These are phyloP conservation scores for Ptilonorhynchus violaceus DNA, from an alignment of 2,113 vertebrate species.

Conservation along the genomic window DNA sequence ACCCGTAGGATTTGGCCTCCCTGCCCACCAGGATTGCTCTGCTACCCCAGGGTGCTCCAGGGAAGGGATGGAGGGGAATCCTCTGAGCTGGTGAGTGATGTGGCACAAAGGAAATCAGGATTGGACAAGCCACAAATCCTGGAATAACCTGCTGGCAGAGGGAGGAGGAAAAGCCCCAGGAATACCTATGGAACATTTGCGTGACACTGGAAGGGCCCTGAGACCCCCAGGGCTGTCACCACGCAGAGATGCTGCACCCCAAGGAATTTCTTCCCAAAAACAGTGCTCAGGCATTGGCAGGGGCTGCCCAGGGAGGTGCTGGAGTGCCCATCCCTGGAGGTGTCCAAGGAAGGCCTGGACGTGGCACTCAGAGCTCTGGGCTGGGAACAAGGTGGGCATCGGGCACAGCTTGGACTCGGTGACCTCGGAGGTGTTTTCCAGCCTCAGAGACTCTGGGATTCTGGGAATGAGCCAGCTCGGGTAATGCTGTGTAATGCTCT, in stretches of 20 bases:
- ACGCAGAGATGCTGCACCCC: background rate
- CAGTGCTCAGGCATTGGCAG: rapidly evolving
- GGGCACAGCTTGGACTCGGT: rapidly evolving
- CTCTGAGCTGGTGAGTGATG: background rate
- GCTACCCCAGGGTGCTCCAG: background rate
- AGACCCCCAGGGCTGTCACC: background rate
- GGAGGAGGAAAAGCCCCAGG: background rate
- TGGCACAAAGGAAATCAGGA: background rate
- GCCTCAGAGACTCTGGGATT: background rate
- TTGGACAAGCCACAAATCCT: background rate
- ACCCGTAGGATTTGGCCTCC: background rate
- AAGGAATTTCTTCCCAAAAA: background rate
- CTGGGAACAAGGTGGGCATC: background rate
- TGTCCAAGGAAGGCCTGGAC: background rate
- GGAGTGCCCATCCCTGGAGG: background rate
- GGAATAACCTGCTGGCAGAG: background rate
- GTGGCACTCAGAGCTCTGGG: background rate
- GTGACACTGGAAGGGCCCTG: background rate
- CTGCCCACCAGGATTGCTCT: background rate
- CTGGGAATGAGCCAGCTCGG: background rate
- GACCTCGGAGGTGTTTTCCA: background rate
- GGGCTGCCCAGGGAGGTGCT: background rate
- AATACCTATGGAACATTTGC: background rate
- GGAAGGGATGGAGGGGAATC: background rate
- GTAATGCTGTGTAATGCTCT: background rate